Evolutionary conservation across 1,140 invertebrate species (phyloP).

Genomic region (Magallana ariakensis): DNA sequence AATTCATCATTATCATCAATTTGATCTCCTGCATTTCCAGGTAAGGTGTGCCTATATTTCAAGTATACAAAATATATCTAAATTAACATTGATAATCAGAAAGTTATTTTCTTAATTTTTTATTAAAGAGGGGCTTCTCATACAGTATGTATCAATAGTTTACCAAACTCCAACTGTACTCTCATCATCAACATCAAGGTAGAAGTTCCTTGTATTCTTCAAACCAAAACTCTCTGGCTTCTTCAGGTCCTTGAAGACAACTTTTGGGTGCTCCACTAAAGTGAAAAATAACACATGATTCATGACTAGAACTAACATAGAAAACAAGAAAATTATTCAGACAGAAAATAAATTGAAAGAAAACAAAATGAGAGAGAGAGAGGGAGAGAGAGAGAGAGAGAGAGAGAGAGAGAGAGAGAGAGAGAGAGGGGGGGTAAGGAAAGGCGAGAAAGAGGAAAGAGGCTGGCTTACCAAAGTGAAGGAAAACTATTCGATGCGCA

Average conservation of each 20-base stretch:
- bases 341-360: neutral
- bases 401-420: neutral
- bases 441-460: too few species aligned
- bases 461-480: slow-evolving; percentile 43
- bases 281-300: neutral
- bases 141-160: neutral
- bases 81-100: too few species aligned
- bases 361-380: neutral
- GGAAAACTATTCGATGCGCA: slow-evolving; percentile 33
- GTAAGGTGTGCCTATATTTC: slow-evolving; percentile 84
- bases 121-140: too few species aligned
- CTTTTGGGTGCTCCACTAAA: slow-evolving; percentile 24
- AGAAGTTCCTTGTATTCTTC: slow-evolving; percentile 81
- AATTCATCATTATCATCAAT: slow-evolving; percentile 69
- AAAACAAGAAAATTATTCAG: neutral
- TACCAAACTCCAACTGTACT: slow-evolving; percentile 84
- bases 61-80: slow-evolving; percentile 48
- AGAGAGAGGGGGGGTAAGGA: neutral
- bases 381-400: neutral
- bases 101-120: too few species aligned
- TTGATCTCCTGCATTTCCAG: slow-evolving; percentile 77
- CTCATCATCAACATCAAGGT: slow-evolving; percentile 84
- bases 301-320: neutral
- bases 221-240: slow-evolving; percentile 73
- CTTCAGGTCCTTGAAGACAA: slow-evolving; percentile 74